Percentiles rank a stretch among this genome's conserved stretches.
Evolutionary conservation across 1,140 invertebrate species (phyloP).

Genomic region (Trichomalopsis sarcophagae): DNA sequence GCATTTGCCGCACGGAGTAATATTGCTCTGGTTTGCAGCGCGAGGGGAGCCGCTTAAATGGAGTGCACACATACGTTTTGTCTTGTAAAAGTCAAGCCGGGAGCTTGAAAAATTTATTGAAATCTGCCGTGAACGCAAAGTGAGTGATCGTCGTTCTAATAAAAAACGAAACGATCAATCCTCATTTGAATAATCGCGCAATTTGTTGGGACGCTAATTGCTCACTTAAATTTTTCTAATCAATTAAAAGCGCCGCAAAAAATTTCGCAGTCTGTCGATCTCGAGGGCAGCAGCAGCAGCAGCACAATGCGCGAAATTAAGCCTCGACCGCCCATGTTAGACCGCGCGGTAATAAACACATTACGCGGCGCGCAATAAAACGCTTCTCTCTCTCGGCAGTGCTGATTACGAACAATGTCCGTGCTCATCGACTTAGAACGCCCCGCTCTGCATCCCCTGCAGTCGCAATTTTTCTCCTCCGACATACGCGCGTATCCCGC

Average conservation of each 20-base stretch:
- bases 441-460: not conserved
- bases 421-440: constrained; percentile 14
- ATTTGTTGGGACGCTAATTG: not conserved
- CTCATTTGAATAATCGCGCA: not conserved
- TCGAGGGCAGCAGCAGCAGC: too few relatives aligned
- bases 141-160: too few relatives aligned
- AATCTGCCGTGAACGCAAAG: too few relatives aligned
- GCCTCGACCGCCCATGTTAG: not conserved
- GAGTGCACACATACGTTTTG: too few relatives aligned
- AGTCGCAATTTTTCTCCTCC: constrained; percentile 11
- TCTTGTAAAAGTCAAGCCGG: too few relatives aligned
- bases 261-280: not conserved
- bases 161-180: not conserved
- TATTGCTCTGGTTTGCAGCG: too few relatives aligned
- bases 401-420: constrained; percentile 9
- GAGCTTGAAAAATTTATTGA: not conserved
- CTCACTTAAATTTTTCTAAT: not conserved
- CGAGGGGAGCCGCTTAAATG: too few relatives aligned
- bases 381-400: not conserved
- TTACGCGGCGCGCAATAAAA: constrained; percentile 3
- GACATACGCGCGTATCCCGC: not conserved
- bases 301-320: constrained; percentile 10
- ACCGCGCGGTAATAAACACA: constrained; percentile 11
- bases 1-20: not conserved
- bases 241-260: not conserved